Base-by-base conservation (phyloP, 2,113 vertebrate species). In the Conger conger region DNA sequence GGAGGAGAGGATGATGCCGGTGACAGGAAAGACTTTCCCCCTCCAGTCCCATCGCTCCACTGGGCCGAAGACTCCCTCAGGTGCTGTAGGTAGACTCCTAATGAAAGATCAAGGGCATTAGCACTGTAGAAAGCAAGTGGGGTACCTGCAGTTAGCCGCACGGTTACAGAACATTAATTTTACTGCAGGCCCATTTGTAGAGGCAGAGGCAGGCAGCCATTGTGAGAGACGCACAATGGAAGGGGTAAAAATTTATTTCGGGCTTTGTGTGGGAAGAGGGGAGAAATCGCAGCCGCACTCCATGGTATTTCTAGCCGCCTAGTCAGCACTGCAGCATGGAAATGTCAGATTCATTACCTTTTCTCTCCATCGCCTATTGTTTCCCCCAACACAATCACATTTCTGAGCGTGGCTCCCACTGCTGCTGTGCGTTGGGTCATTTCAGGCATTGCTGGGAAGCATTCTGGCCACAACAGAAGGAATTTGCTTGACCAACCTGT, bases 101-200 rank as follows among this genome's bases (percentile, higher is more conserved):
- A 91, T 90, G 91, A 91, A 90, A 91, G 89, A 90, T 90, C 87
- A 89, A 91, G 89, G 89, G 86, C 89, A 90, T 91, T 86, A 87
- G 85, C 87, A 40, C 83, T 40, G 73, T 45, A 42, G 50, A 79
- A 77, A 85, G 78, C 86, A 88, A 85, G 87, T 77, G 82, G 84
- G 85, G 50, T 87, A 88, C 89, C 88, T 88, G 90, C 89, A 86
- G 86, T 89, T 86, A 88, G 84, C 84, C n/a, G 84, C 76, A 30
- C 80, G 54, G 91, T 88, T 89, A 90, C 90, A 88, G 87, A 87
- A 90, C 90, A 91, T 92, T 90, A 91, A 90, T 89, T 91, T 91
- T 87, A 91, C 89, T 76, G 88, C 89, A 90, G 89, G 81, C 90
- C 89, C 87, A 88, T 91, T 91, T 91, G 88, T 89, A 89, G 42